Evolutionary conservation across 2,797 vertebrate genomes (phyloP).

Genomic region (Lagorchestes hirsutus): DNA sequence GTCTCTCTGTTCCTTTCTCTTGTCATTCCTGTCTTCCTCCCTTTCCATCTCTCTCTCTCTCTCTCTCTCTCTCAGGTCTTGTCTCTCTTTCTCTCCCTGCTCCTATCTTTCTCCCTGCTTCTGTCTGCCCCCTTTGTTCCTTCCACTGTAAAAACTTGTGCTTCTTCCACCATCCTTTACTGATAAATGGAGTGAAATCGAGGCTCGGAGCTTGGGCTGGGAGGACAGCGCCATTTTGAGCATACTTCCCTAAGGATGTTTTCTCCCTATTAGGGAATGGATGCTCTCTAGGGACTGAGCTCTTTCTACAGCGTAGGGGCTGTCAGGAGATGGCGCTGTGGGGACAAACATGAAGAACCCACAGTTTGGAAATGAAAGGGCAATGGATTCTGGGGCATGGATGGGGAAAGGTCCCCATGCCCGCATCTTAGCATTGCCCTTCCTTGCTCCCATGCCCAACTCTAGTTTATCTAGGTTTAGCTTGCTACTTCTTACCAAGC

Average conservation of each 20-base stretch:
- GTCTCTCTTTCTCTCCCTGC: neutral
- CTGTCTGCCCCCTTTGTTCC: neutral
- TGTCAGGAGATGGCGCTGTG: slow-evolving; percentile 60
- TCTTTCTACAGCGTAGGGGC: neutral
- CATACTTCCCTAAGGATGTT: neutral
- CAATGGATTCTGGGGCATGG: neutral
- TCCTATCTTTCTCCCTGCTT: neutral
- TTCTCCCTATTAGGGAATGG: neutral
- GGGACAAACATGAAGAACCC: slow-evolving; percentile 13
- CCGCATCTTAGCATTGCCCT: neutral
- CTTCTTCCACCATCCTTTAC: neutral
- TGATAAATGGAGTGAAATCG: neutral
- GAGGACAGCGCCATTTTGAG: neutral
- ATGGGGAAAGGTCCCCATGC: neutral
- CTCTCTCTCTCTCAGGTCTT: neutral
- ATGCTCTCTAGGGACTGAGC: too few species aligned
- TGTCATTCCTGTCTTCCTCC: neutral
- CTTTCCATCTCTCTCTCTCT: neutral
- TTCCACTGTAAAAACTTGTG: neutral
- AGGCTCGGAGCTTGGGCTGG: neutral
- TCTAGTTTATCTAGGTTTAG: neutral
- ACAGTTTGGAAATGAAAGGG: neutral
- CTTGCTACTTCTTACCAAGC: neutral
- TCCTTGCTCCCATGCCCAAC: neutral
- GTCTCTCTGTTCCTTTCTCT: neutral